phyloP scores from a whole-genome alignment of 2,888 invertebrate species.

The Crocallis elinguaria region DNA sequence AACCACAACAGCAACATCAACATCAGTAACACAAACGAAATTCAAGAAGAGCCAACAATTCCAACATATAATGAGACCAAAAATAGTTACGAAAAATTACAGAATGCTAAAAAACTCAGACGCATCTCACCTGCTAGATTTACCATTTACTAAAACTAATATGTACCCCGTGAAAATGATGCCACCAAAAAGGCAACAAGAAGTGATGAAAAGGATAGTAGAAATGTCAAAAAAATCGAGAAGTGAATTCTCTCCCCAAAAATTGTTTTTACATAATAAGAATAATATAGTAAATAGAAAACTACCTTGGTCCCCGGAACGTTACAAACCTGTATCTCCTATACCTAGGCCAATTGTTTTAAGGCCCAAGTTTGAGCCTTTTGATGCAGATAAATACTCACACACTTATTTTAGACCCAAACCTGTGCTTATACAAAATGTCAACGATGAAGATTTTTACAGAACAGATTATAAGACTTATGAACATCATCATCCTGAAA shows the following conservation, averaged over 20 bases:
- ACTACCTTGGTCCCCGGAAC: slow-evolving; percentile 9
- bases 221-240: slow-evolving; percentile 43
- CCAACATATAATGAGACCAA: slow-evolving; percentile 14
- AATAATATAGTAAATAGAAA: background rate
- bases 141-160: slow-evolving; percentile 50
- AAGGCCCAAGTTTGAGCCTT: slow-evolving; percentile 47
- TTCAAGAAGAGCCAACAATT: background rate
- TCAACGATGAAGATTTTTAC: slow-evolving; percentile 41
- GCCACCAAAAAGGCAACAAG: slow-evolving; percentile 39
- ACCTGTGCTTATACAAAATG: slow-evolving; percentile 41
- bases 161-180: slow-evolving; percentile 47
- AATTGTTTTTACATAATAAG: background rate
- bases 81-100: slow-evolving; percentile 30
- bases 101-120: slow-evolving; percentile 22
- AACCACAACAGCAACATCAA: slow-evolving; percentile 1
- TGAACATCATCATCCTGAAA: slow-evolving; percentile 38
- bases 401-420: slow-evolving; percentile 38
- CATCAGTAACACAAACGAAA: background rate
- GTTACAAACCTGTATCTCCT: slow-evolving; percentile 19
- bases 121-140: slow-evolving; percentile 35
- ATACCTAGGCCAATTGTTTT: slow-evolving; percentile 41
- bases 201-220: slow-evolving; percentile 49
- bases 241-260: slow-evolving; percentile 17
- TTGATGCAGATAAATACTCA: slow-evolving; percentile 21
- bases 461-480: slow-evolving; percentile 37